These are phyloP conservation scores for Drosophila robusta DNA, from an alignment of 2,888 invertebrate species.

Conservation along the genomic window DNA sequence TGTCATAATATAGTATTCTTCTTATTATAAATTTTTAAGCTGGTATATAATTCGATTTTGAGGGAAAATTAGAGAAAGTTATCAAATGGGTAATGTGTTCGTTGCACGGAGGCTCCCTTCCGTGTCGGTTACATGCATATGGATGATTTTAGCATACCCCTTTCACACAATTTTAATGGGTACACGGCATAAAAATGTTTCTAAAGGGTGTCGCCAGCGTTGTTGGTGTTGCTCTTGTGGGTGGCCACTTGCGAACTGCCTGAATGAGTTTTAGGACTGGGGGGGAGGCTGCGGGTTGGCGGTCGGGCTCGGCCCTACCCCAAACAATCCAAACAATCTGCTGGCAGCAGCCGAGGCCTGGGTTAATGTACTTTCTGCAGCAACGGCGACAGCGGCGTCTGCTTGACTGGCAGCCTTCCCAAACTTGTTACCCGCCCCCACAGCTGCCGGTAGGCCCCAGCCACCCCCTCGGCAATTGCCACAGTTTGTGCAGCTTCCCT, in stretches of 20 bases:
- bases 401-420: slow-evolving; percentile 59
- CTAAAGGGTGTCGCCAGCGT: slow-evolving; percentile 65
- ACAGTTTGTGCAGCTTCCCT: slow-evolving; percentile 43
- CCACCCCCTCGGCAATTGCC: slow-evolving; percentile 16
- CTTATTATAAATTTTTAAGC: too few species aligned
- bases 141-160: neutral
- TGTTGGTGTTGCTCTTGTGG: slow-evolving; percentile 53
- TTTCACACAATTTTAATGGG: neutral
- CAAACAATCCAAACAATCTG: slow-evolving; percentile 40
- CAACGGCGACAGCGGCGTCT: slow-evolving; percentile 50
- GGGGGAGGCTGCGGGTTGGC: neutral
- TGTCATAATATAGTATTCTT: too few species aligned
- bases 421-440: slow-evolving; percentile 15
- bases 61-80: too few species aligned
- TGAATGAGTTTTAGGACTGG: slow-evolving; percentile 20
- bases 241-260: slow-evolving; percentile 45
- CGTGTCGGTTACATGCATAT: neutral
- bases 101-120: too few species aligned
- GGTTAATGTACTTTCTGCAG: slow-evolving; percentile 73
- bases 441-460: neutral
- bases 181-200: slow-evolving; percentile 48
- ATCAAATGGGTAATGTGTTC: too few species aligned
- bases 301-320: slow-evolving; percentile 27
- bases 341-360: slow-evolving; percentile 46
- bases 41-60: too few species aligned